phyloP scores from a whole-genome alignment of 2,113 vertebrate genomes.

The Gavialis gangeticus region DNA sequence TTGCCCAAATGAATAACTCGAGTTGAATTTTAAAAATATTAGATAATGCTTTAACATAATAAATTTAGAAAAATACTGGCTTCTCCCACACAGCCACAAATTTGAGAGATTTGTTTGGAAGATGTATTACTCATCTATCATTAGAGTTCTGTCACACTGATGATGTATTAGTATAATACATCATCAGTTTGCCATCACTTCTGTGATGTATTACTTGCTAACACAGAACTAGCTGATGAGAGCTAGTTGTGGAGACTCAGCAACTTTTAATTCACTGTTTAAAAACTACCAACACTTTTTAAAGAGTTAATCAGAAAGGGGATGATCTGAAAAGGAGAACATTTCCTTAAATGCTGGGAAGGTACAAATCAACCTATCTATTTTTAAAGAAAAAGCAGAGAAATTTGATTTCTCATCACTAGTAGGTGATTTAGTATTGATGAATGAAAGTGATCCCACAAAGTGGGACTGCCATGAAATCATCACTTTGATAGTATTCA shows the following conservation, averaged over 20 bases:
- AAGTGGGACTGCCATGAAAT: not conserved
- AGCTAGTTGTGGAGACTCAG: slow-evolving; percentile 55
- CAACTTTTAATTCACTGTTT: slow-evolving; percentile 57
- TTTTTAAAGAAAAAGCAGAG: not conserved
- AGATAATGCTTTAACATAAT: slow-evolving; percentile 53
- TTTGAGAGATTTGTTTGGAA: slow-evolving; percentile 73
- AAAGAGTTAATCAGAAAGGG: not conserved
- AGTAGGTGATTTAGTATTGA: not conserved
- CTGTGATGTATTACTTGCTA: slow-evolving; percentile 68
- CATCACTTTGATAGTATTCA: not conserved
- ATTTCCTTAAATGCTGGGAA: not conserved
- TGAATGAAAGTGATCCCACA: not conserved
- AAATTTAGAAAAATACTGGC: slow-evolving; percentile 35
- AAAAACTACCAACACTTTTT: slow-evolving; percentile 23
- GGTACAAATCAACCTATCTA: not conserved
- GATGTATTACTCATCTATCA: slow-evolving; percentile 78
- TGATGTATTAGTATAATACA: slow-evolving; percentile 79
- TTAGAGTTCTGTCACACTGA: slow-evolving; percentile 45
- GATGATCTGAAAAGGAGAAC: not conserved
- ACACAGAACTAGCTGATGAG: slow-evolving; percentile 46
- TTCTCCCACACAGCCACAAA: slow-evolving; percentile 55
- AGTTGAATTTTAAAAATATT: slow-evolving; percentile 26
- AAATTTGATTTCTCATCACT: not conserved
- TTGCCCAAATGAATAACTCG: slow-evolving; percentile 47
- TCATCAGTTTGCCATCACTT: slow-evolving; percentile 71